Evolutionary conservation across 64 coral and sea anemone species (phyloP), one percentile per base, ranked within the genome.

Genomic region (Astreopora myriophthalma): DNA sequence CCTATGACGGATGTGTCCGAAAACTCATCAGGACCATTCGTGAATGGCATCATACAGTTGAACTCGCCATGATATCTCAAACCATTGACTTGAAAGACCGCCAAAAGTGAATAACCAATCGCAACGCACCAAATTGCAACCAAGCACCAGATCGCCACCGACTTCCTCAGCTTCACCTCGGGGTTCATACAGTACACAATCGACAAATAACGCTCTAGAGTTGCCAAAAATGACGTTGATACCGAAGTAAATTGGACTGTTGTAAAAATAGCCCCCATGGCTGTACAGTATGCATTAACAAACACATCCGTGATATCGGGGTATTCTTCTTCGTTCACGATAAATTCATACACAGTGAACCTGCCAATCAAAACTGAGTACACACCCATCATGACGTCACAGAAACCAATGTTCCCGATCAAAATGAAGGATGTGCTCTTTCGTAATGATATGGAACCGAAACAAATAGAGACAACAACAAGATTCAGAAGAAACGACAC

Each of bases 151-250:
- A 85, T 14, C 11, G 78, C 63, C 3, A 30, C 22, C 14, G 34
- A 38, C 79, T 73, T 85, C 38, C 78, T 48, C 26, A 92, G 34
- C 32, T 69, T 34, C 11, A 30, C 32, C 34, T 51, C 66, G 30
- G 89, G 89, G 17, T 92, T 82, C 89, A 92, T 92, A 23, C 89
- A 92, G 24, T 75, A 36, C 6, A 92, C 80, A 33, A 92, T 92
- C 0, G 72, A 55, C 11, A 83, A 75, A 46, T 73, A 92, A 16
- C 89, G 73, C 70, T 92, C 89, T 7, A 92, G 0, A 25, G 89
- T 92, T 27, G 67, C 68, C 10, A 92, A 24, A 2, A 92, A 74
- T 26, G 89, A 92, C 3, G 62, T 92, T 57, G 79, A 71, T 0
- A 84, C 69, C 0, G 79, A 80, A 11, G 65, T 67, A 65, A 92